phyloP scores from a whole-genome alignment of 1,140 invertebrate species.

The Samia ricini region DNA sequence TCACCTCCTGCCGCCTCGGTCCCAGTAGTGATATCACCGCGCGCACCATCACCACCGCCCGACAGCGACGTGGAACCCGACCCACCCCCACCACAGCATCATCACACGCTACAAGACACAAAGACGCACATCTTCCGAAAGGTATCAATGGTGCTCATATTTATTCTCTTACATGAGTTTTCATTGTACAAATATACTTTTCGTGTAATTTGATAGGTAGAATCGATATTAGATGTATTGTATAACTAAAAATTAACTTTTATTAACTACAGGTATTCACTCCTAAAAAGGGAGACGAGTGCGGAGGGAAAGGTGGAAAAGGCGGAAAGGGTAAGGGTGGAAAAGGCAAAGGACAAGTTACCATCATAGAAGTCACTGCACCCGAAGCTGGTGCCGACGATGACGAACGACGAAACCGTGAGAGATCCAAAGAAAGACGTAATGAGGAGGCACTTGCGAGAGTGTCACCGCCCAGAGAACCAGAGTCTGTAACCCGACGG shows the following conservation, averaged over 20 bases:
- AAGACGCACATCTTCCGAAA: conserved; percentile 65
- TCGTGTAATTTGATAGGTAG: too few relatives aligned
- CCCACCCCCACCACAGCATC: conserved; percentile 40
- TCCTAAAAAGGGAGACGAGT: conserved; percentile 76
- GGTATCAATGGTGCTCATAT: conserved; percentile 20
- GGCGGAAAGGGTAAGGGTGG: conserved; percentile 81
- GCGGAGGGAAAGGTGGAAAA: conserved; percentile 81
- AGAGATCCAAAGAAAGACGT: conserved; percentile 43
- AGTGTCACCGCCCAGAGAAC: conserved; percentile 53
- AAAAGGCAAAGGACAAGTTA: conserved; percentile 81
- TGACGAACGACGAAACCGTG: conserved; percentile 41
- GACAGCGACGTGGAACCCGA: conserved; percentile 42
- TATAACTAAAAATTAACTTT: too few relatives aligned
- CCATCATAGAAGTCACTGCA: conserved; percentile 67
- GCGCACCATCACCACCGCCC: conserved; percentile 7
- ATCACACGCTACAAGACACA: conserved; percentile 45
- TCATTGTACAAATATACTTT: too few relatives aligned
- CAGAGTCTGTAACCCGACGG: conserved; percentile 42
- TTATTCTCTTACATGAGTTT: too few relatives aligned
- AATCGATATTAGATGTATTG: too few relatives aligned
- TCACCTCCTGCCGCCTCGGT: conserved; percentile 44
- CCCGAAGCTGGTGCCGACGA: conserved; percentile 49
- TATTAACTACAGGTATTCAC: conserved; percentile 54
- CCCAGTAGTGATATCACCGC: conserved; percentile 26
- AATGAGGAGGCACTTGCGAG: conserved; percentile 61